phyloP scores from a whole-genome alignment of 2,113 vertebrate genomes.

The Panurus biarmicus region DNA sequence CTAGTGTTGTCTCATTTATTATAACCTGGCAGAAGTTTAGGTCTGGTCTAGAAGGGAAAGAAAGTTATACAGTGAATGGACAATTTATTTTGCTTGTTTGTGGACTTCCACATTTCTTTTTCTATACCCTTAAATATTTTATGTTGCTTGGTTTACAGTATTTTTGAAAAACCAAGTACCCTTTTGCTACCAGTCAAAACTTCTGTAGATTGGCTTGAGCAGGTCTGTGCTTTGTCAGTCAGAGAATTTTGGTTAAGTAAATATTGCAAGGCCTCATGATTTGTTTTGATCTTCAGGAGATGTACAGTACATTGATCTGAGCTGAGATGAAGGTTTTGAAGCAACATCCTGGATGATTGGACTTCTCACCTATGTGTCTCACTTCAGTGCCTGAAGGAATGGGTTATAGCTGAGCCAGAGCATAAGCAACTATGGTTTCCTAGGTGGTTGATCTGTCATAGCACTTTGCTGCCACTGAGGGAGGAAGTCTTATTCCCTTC shows the following conservation, averaged over 20 bases:
- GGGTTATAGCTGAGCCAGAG: neutral
- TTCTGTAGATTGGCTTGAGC: neutral
- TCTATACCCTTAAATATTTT: neutral
- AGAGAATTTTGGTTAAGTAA: neutral
- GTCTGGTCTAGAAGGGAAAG: neutral
- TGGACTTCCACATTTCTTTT: neutral
- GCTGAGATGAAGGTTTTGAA: neutral
- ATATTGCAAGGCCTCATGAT: neutral
- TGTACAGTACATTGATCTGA: neutral
- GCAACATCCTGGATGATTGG: neutral
- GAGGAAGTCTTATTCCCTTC: neutral
- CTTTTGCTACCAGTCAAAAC: neutral
- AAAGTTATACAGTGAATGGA: neutral
- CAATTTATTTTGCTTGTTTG: neutral
- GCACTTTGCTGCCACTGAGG: neutral
- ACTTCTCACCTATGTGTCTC: neutral
- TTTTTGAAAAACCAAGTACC: neutral
- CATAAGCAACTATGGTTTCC: neutral
- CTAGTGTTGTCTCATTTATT: neutral
- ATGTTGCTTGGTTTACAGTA: neutral
- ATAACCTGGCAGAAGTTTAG: neutral
- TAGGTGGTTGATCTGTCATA: neutral
- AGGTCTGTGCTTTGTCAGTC: neutral
- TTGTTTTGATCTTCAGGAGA: neutral
- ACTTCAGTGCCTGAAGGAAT: neutral